Evolutionary conservation across 2,113 vertebrate species (phyloP).

Genomic region (Taxidea taxus): DNA sequence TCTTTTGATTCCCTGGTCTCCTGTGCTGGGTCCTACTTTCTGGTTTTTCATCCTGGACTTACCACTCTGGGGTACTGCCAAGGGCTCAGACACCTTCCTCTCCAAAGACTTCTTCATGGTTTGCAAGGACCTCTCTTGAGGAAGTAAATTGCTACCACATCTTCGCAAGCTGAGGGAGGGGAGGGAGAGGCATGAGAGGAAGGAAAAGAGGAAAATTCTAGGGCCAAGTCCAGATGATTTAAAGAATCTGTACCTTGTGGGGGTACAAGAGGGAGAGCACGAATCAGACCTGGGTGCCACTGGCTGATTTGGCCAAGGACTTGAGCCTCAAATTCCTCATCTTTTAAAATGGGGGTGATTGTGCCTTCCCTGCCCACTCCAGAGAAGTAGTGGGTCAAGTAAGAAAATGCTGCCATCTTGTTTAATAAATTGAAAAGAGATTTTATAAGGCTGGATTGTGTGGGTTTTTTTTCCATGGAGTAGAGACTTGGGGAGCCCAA

Average conservation of each 20-base stretch:
- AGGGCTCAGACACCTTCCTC: neutral
- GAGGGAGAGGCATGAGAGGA: neutral
- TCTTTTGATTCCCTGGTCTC: neutral
- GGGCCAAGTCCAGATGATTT: neutral
- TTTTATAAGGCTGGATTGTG: neutral
- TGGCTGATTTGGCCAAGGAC: neutral
- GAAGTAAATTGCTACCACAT: neutral
- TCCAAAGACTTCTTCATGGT: neutral
- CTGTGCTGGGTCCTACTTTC: neutral
- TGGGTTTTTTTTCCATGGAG: neutral
- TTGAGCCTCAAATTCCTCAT: neutral
- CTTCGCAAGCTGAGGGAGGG: neutral
- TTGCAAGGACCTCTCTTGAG: neutral
- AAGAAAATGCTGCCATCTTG: neutral
- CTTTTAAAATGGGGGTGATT: neutral
- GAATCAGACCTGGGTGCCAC: neutral
- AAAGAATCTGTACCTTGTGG: neutral
- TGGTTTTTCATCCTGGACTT: neutral
- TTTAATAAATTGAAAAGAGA: neutral
- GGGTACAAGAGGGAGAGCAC: rapidly evolving
- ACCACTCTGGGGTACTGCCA: neutral
- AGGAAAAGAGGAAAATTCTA: neutral
- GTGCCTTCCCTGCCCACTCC: neutral
- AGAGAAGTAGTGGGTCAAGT: neutral
- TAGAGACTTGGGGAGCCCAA: neutral